These are phyloP conservation scores for Aethina tumida DNA, from an alignment of 1,140 invertebrate species.

Conservation along the genomic window DNA sequence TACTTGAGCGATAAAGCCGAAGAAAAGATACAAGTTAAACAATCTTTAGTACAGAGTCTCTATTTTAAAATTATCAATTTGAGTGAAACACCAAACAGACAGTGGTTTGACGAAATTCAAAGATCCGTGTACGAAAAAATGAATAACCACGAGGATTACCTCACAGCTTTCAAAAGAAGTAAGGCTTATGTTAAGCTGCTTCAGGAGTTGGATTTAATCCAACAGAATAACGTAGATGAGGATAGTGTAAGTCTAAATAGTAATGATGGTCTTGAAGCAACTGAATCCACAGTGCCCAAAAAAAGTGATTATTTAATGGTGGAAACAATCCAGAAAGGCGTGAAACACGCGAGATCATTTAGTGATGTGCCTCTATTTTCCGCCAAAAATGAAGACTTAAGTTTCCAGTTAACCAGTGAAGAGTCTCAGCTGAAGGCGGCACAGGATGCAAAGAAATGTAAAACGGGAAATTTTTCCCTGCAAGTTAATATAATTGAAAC, in stretches of 20 bases:
- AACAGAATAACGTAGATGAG: slow-evolving; percentile 45
- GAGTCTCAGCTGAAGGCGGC: not conserved
- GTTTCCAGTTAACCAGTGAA: slow-evolving; percentile 7
- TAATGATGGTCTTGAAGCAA: slow-evolving; percentile 30
- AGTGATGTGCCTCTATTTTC: slow-evolving; percentile 29
- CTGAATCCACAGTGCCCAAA: slow-evolving; percentile 6
- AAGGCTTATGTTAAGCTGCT: slow-evolving; percentile 63
- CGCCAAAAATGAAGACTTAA: slow-evolving; percentile 16
- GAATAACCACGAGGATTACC: slow-evolving; percentile 53
- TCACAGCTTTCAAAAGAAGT: slow-evolving; percentile 60
- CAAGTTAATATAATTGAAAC: slow-evolving; percentile 62
- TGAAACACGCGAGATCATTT: slow-evolving; percentile 29
- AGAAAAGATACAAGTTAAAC: slow-evolving; percentile 55
- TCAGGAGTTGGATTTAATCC: slow-evolving; percentile 63
- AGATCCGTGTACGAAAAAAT: slow-evolving; percentile 57
- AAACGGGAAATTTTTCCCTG: slow-evolving; percentile 48
- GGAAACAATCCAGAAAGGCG: slow-evolving; percentile 34
- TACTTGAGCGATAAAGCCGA: slow-evolving; percentile 69
- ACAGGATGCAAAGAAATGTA: slow-evolving; percentile 41
- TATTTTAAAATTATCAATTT: slow-evolving; percentile 51
- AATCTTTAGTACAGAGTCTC: slow-evolving; percentile 52
- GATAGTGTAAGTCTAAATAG: slow-evolving; percentile 44
- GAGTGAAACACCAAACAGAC: slow-evolving; percentile 48
- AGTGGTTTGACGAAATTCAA: slow-evolving; percentile 82
- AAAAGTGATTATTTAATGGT: slow-evolving; percentile 15